These are phyloP conservation scores for Yponomeuta malinellus DNA, from an alignment of 2,888 invertebrate genomes.

Conservation along the genomic window DNA sequence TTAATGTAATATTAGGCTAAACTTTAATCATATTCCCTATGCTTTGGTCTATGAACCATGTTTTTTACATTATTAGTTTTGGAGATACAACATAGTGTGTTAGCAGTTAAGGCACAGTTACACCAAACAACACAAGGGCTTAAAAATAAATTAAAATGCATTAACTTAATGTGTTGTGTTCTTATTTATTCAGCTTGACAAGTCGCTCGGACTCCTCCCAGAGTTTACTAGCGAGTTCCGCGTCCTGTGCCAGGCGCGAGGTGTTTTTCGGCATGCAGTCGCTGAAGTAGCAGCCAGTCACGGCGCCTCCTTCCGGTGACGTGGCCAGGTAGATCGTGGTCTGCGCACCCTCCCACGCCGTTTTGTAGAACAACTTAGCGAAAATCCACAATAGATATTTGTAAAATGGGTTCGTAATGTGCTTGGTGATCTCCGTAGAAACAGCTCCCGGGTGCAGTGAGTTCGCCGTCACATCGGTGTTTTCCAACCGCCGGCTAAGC, in stretches of 20 bases:
- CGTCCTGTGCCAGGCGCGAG: slow-evolving; percentile 60
- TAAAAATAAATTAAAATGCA: neutral
- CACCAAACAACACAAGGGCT: no score
- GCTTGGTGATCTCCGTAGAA: slow-evolving; percentile 81
- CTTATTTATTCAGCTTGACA: slow-evolving; percentile 28
- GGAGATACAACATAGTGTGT: no score
- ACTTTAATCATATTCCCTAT: no score
- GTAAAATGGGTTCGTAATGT: slow-evolving; percentile 27
- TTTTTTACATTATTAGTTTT: no score
- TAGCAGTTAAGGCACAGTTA: no score
- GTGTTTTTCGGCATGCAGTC: slow-evolving; percentile 64
- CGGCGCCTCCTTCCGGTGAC: slow-evolving; percentile 68
- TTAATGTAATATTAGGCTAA: no score
- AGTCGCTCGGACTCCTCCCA: slow-evolving; percentile 79
- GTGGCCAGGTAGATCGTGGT: slow-evolving; percentile 74
- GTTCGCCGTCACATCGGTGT: slow-evolving; percentile 83
- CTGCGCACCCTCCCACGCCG: slow-evolving; percentile 53
- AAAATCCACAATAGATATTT: slow-evolving; percentile 50
- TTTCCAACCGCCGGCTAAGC: slow-evolving; percentile 79
- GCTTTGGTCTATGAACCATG: no score
- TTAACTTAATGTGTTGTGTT: slow-evolving; percentile 29
- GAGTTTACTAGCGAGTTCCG: slow-evolving; percentile 70
- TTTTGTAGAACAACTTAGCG: slow-evolving; percentile 32
- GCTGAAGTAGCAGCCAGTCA: slow-evolving; percentile 78
- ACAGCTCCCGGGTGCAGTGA: slow-evolving; percentile 89